Evolutionary conservation across 35 echinoderm and acorn worm species (phyloP).

Genomic region (Holothuria glaberrima): DNA sequence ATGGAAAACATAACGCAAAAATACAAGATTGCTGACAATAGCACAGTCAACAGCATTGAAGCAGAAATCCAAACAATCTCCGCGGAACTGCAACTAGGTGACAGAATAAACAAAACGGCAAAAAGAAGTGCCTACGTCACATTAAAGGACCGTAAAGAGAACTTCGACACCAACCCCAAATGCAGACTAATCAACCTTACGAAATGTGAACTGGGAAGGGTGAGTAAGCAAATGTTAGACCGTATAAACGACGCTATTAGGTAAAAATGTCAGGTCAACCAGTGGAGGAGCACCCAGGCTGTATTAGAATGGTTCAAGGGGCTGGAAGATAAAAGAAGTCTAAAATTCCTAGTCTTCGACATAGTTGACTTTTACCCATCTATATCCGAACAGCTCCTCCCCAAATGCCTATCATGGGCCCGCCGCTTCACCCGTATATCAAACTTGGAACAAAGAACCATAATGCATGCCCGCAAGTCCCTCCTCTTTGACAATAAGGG

Average conservation of each 20-base stretch:
- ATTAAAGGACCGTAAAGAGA: too few species aligned
- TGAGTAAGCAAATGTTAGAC: slow-evolving; percentile 48
- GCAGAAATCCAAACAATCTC: slow-evolving; percentile 14
- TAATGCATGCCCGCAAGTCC: neutral
- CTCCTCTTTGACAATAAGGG: neutral
- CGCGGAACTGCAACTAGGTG: neutral
- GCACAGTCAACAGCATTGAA: neutral
- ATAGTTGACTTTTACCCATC: too few species aligned
- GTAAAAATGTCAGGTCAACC: slow-evolving; percentile 40
- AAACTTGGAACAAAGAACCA: neutral
- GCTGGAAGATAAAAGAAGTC: neutral
- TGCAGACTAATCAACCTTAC: too few species aligned
- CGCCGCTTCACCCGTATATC: neutral
- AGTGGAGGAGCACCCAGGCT: slow-evolving; percentile 49
- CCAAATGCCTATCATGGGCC: slow-evolving; percentile 4
- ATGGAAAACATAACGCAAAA: slow-evolving; percentile 45
- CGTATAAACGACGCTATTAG: slow-evolving; percentile 6
- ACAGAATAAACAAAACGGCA: slow-evolving; percentile 27
- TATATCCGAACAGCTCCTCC: slow-evolving; percentile 32
- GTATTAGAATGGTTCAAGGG: slow-evolving; percentile 55
- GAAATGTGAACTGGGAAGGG: too few species aligned
- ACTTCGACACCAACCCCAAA: slow-evolving; percentile 31
- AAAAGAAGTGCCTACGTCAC: neutral
- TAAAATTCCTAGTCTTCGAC: slow-evolving; percentile 22
- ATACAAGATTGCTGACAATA: slow-evolving; percentile 36